These are phyloP conservation scores for Agrochola macilenta DNA, from an alignment of 2,888 invertebrate genomes.

Conservation along the genomic window DNA sequence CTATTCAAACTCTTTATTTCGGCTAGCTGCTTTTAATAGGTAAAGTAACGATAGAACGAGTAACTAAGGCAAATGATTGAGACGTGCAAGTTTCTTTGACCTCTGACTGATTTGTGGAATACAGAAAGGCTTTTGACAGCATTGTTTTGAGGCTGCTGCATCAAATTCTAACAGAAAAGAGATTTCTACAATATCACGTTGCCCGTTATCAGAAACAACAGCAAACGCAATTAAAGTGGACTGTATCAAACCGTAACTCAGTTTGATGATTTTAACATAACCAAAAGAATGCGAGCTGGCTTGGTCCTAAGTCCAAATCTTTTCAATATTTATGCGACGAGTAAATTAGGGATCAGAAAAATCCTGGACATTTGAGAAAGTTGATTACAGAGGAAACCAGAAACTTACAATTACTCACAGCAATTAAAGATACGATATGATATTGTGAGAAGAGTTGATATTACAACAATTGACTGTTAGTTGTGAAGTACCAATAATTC, in stretches of 20 bases:
- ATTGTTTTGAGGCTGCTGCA: background rate
- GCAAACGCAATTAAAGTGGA: background rate
- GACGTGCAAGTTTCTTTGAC: background rate
- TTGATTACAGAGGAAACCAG: background rate
- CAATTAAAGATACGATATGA: background rate
- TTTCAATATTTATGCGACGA: background rate
- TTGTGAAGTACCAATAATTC: too few relatives aligned
- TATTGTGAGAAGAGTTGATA: background rate
- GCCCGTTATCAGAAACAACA: background rate
- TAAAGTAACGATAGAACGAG: background rate
- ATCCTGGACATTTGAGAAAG: background rate
- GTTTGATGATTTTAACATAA: background rate
- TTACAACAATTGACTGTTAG: background rate
- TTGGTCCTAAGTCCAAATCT: background rate
- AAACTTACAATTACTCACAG: background rate
- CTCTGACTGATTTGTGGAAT: background rate
- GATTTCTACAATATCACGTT: background rate
- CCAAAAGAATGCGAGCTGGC: background rate
- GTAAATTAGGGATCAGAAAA: background rate
- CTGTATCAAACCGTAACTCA: background rate
- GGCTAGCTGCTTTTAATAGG: background rate
- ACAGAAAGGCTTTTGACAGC: background rate
- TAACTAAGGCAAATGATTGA: background rate
- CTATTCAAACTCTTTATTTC: background rate
- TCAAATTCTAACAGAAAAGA: background rate